These are phyloP conservation scores for Uromys caudimaculatus DNA, from an alignment of 2,797 vertebrate genomes.

Conservation along the genomic window DNA sequence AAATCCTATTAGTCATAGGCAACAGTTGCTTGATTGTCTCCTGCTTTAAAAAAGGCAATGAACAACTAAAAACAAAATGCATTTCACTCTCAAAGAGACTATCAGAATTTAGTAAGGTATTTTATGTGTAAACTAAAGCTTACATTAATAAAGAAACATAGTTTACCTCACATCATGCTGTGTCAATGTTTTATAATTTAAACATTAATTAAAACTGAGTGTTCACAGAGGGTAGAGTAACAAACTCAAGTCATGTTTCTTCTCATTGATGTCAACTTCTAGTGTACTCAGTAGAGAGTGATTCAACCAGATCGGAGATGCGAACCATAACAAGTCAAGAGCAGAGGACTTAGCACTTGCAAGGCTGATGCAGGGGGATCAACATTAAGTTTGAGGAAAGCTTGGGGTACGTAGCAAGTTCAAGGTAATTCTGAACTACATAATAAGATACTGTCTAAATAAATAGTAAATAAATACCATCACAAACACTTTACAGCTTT, in stretches of 20 bases:
- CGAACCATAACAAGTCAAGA: not conserved
- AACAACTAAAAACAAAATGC: constrained; percentile 24
- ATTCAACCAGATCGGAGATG: not conserved
- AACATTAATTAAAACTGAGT: not conserved
- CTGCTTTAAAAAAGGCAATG: not conserved
- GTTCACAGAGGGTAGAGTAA: not conserved
- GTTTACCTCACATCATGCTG: not conserved
- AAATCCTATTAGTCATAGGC: not conserved
- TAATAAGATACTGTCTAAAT: not conserved
- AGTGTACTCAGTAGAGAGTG: not conserved
- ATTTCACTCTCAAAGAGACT: not conserved
- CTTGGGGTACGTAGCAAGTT: not conserved
- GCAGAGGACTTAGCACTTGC: not conserved
- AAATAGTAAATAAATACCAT: not conserved
- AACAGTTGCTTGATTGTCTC: not conserved
- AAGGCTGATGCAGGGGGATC: not conserved
- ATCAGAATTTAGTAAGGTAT: not conserved
- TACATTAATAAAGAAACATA: not conserved
- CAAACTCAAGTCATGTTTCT: not conserved
- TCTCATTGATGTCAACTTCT: not conserved
- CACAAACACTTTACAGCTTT: not conserved
- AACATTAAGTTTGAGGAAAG: not conserved
- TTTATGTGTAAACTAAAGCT: not conserved
- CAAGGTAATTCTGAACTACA: not conserved
- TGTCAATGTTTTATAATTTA: not conserved